Base-by-base conservation (phyloP, 2,888 invertebrate species). In the Electrophaes corylata region DNA sequence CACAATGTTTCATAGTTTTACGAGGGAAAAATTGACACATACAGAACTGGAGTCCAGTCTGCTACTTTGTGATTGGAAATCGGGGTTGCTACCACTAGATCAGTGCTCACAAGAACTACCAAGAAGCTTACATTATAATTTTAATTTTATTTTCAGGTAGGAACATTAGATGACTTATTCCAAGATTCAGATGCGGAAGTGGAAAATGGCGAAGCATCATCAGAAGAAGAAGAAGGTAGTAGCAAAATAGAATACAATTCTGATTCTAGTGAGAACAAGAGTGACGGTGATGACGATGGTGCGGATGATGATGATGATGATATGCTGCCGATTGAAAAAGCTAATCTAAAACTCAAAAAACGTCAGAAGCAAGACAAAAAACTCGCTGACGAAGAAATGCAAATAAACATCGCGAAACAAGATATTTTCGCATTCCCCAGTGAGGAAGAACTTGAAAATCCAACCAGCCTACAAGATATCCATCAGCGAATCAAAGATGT, bases 401-500 rank as follows among this genome's bases (percentile, higher is more conserved):
- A 96, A 83, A 92, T 96, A 56, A 97, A 97, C 78, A 94, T 96
- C 57, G 93, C 94, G 0, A 94, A 95, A 69, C 95, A 95, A 76
- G 96, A 96, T 76, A 91, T 94, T 1, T 97, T 97, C 79, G 93
- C 93, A 57, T 96, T 98, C 75, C 98, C 98, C 0, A 93, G 94
- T 49, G 94, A 94, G 62, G 95, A 95, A 67, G 96, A 96, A 75
- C 84, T 96, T 20, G 93, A 95, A 47, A 95, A 96, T 76, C 93
- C 94, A 14, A 91, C 94, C 1, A 95, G 94, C 66, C 89, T 98
- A 16, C 95, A 96, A 79, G 96, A 97, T 67, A 93, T 98, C 0
- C 96, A 97, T 80, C 96, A 97, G 78, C 93, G 98, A 70, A 98
- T 99, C 57, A 95, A 96, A 70, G 98, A 99, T 84, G 93, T 96